Conservation (phyloP, 2,888 invertebrate species). For the Congeria kusceri region DNA sequence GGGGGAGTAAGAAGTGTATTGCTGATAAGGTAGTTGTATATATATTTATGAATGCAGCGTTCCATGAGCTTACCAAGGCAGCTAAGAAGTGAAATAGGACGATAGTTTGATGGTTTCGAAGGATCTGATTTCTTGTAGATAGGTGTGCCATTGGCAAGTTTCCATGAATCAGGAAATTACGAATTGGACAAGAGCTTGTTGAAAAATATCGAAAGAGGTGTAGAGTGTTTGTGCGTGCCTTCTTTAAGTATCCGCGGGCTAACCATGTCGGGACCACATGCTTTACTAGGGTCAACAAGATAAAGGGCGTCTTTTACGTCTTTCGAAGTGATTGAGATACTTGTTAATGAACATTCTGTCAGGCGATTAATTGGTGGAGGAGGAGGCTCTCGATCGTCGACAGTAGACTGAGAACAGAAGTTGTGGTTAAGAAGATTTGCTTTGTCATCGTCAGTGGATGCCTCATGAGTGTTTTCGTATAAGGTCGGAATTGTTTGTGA, state of each 20-base stretch:
- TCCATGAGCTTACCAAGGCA: conserved; percentile 20
- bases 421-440: background rate
- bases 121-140: conserved; percentile 20
- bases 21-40: background rate
- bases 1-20: background rate
- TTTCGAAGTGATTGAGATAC: background rate
- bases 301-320: background rate
- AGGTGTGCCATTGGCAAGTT: conserved; percentile 18
- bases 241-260: conserved; percentile 20
- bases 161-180: conserved; percentile 22
- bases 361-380: background rate
- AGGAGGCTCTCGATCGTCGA: no score
- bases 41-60: conserved; percentile 15
- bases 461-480: background rate
- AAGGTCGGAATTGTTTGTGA: no score
- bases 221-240: background rate
- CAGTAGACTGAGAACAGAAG: conserved; percentile 4
- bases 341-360: background rate
- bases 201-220: conserved; percentile 10
- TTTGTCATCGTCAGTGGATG: background rate
- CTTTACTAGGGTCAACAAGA: conserved; percentile 1
- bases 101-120: conserved; percentile 8
- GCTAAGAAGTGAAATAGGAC: conserved; percentile 24
- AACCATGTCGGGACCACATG: conserved; percentile 11
- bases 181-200: background rate